Base-by-base conservation (phyloP, 2,888 invertebrate species). In the Plagiodera versicolora region DNA sequence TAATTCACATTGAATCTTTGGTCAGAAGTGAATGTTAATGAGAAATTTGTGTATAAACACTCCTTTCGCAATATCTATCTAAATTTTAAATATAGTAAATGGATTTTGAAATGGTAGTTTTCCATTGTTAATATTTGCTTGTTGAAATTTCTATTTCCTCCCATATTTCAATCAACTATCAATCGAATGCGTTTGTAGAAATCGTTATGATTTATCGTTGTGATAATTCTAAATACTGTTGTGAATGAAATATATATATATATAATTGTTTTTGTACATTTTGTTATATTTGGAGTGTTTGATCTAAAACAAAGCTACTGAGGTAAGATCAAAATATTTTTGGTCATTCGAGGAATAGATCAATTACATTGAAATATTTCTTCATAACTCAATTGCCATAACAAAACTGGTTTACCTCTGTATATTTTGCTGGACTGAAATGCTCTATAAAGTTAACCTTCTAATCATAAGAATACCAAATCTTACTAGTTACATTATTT, bases 401-500 rank as follows among this genome's bases (percentile, higher is more conserved):
- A 39, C n/a, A 39, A 39, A 39, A 39, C 39, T 39, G 4, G 8
- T 32, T 32, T 14, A 39, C 39, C 39, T 39, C 14, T 1, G 39
- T 39, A 4, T 11, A 39, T 39, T 39, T 39, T 39, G 39, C 39
- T 39, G 39, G 39, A 39, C 39, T 32, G 32, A 39, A 39, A 39
- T 14, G 14, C 14, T 11, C 39, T 10, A 39, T 39, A 39, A 39
- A 39, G 65, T 71, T 69, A 67, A 63, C 65, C 58, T 60, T 69
- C 67, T 70, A 71, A 67, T 70, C 67, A 70, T 70, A 66, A 64
- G 66, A 61, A 66, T 69, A 67, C 70, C 67, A 68, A 67, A 70
- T 69, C 61, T 59, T 64, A 54, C 60, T 65, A 64, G 59, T 58
- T 63, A 39, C 11, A 39, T 39, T 39, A 39, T 39, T 39, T 39